Evolutionary conservation across 64 coral and sea anemone genomes (phyloP), one percentile per base, ranked within the genome.

Genomic region (Pocillopora damicornis): DNA sequence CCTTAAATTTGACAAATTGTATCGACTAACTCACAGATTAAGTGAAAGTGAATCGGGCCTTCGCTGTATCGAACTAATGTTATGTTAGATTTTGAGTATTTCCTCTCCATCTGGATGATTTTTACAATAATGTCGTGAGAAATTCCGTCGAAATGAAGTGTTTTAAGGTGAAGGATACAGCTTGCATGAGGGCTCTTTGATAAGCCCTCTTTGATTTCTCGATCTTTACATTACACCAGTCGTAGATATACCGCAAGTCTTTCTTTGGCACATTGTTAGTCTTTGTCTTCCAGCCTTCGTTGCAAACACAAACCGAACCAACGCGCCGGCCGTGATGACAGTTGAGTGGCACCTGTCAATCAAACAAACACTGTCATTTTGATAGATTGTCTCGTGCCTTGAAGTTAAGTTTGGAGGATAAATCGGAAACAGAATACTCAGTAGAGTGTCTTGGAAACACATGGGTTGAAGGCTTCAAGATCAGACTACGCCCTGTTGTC

Each of bases 141-240:
- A 51, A 51, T 51, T 51, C 42, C 42, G 42, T 51, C 7, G 7
- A 51, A 51, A 51, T 51, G 42, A 4, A 4, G 2, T 15, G 11
- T 58, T 73, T 2, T 71, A n/a, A 7, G 16, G 34, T 35, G 87
- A 81, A 94, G 92, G 96, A 98, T 98, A 98, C 96, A 72, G 87
- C 77, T 34, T 90, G 74, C 61, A 95, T 37, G 16, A 95, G 66
- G 42, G 81, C 86, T 76, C 84, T 87, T 65, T 95, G 93, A 5
- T 73, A 12, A 16, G 38, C 36, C 15, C 82, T 65, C 59, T 90
- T 75, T 38, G 42, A n/a, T 15, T 66, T 72, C 81, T 58, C 75
- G 69, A 78, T 92, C 77, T 86, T 87, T 42, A 86, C 77, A 79
- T 98, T 98, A 56, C 96, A 98, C 96, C 96, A 98, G 83, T 98